phyloP scores from a whole-genome alignment of 1,140 invertebrate species.

The Ooceraea biroi region DNA sequence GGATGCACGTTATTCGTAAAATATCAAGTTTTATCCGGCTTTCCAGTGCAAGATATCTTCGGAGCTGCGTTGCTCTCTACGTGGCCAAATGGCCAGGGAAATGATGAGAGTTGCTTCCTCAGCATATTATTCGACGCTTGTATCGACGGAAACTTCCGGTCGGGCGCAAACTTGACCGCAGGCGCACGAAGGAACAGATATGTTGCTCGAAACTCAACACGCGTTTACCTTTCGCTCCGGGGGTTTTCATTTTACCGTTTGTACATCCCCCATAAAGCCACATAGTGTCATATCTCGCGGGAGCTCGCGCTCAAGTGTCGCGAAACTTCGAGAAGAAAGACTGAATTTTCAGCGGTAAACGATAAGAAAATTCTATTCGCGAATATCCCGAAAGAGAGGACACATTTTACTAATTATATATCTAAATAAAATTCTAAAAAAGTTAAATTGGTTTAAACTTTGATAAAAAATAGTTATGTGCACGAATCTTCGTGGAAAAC shows the following conservation, averaged over 20 bases:
- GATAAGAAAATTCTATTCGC: neutral
- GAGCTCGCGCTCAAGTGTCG: constrained; percentile 7
- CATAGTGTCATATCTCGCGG: constrained; percentile 5
- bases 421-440: neutral
- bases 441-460: neutral
- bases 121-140: constrained; percentile 47
- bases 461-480: neutral
- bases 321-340: neutral
- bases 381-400: neutral
- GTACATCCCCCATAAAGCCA: constrained; percentile 19
- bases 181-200: constrained; percentile 40
- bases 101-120: constrained; percentile 18
- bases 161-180: constrained; percentile 49
- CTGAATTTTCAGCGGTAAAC: constrained; percentile 11
- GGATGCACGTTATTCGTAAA: neutral
- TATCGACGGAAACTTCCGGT: constrained; percentile 48
- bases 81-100: constrained; percentile 20
- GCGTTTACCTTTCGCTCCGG: constrained; percentile 57
- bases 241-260: constrained; percentile 41
- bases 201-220: constrained; percentile 29
- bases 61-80: neutral
- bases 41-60: constrained; percentile 2
- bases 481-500: too few species aligned
- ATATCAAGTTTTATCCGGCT: constrained; percentile 20
- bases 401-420: neutral